phyloP scores from a whole-genome alignment of 1,140 invertebrate genomes.

The Formica exsecta region DNA sequence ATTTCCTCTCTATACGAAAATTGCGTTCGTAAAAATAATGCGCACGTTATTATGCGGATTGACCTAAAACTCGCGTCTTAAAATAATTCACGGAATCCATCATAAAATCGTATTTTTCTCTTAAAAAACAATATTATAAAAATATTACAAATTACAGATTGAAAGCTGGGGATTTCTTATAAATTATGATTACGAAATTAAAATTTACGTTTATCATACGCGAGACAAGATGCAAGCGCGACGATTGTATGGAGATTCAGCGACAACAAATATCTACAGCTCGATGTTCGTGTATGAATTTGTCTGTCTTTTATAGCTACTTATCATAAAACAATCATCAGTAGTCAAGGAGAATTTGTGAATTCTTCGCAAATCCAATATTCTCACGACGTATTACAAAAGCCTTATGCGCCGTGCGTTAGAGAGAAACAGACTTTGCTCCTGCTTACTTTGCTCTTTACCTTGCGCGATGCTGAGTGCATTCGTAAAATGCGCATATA shows the following conservation, averaged over 20 bases:
- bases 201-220: too few species aligned
- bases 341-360: constrained; percentile 77
- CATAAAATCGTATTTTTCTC: too few species aligned
- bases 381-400: constrained; percentile 71
- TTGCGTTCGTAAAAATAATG: too few species aligned
- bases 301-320: background rate
- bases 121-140: too few species aligned
- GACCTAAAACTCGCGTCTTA: background rate
- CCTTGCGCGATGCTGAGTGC: background rate
- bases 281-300: background rate
- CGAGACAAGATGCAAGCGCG: background rate
- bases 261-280: background rate
- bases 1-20: constrained; percentile 22
- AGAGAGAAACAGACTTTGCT: background rate
- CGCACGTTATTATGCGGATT: too few species aligned
- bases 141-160: background rate
- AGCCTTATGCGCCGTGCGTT: constrained; percentile 6
- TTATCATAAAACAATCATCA: constrained; percentile 79
- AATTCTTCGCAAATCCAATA: constrained; percentile 38
- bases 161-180: background rate
- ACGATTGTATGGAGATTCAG: background rate
- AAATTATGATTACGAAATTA: too few species aligned
- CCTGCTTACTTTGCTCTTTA: background rate
- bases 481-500: constrained; percentile 1
- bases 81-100: background rate